Percentiles rank a stretch among this genome's conserved stretches.
Evolutionary conservation across 2,113 vertebrate genomes (phyloP).

Genomic region (Cinclus cinclus): DNA sequence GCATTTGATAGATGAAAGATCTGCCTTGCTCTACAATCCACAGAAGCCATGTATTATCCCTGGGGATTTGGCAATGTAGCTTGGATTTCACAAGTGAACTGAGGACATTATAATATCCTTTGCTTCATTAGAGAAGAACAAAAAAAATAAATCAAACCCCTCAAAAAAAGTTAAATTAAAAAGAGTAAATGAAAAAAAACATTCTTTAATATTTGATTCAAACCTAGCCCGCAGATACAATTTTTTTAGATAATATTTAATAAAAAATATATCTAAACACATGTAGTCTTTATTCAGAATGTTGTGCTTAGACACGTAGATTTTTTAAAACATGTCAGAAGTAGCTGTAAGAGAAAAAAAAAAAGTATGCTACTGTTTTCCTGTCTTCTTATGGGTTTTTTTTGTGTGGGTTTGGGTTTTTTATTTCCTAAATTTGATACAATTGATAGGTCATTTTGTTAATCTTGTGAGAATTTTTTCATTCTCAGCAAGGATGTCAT

Average conservation of each 20-base stretch:
- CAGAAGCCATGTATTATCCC: background rate
- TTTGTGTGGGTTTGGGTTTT: accelerated
- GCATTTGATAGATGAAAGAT: background rate
- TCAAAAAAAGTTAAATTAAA: background rate
- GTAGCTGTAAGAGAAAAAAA: background rate
- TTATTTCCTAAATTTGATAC: background rate
- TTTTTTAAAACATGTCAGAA: background rate
- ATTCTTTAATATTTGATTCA: background rate
- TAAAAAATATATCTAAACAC: background rate
- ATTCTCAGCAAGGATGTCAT: background rate
- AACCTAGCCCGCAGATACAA: background rate
- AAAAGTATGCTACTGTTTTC: background rate
- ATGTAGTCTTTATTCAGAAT: background rate
- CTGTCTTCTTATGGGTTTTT: background rate
- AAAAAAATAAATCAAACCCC: too few relatives aligned
- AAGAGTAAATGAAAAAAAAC: background rate
- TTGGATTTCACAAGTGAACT: background rate
- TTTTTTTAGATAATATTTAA: background rate
- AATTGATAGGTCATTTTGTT: background rate
- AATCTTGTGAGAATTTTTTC: background rate
- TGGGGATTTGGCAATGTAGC: background rate
- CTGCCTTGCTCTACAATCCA: background rate
- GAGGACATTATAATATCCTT: background rate
- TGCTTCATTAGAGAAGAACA: background rate
- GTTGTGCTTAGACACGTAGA: background rate